Base-by-base conservation (phyloP, 2,888 invertebrate species). In the Willowsia nigromaculata region DNA sequence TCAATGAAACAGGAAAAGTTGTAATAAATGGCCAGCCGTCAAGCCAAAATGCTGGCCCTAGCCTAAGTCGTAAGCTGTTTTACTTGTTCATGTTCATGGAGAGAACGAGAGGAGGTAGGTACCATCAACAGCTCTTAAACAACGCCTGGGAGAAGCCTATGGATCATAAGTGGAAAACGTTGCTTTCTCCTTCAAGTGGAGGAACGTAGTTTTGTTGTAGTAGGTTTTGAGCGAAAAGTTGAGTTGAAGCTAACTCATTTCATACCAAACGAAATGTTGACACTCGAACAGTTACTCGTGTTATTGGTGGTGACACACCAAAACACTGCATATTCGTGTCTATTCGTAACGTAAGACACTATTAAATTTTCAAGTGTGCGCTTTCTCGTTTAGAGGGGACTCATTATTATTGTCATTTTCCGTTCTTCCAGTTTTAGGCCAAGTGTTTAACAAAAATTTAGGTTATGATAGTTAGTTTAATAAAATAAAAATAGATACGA, bases 291-390 rank as follows among this genome's bases (percentile, higher is more conserved):
- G 68, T 37, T 68, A 18, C 18, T 68, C n/a, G 68, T 68, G 50
- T 47, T 47, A 47, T 47, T 47, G 65, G 65, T 68, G 68, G 37
- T 68, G 68, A 68, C 68, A 68, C 68, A 68, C 33, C 68, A 68
- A 68, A 68, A 62, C 25, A 62, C 62, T 62, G 27, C n/a, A n/a
- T 68, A 2, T 1, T 68, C 15, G 68, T 37, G 33, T 68, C 33
- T 33, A 37, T 3, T n/a, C n/a, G n/a, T n/a, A n/a, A n/a, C n/a
- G n/a, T n/a, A n/a, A n/a, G n/a, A n/a, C n/a, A n/a, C n/a, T n/a
- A 68, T 68, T 68, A 68, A 68, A 68, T 68, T 68, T 68, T 68
- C 68, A 68, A 68, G 68, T 68, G 68, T 68, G 13, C 18, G 33
- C 11, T 30, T 68, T 37, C 59, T 27, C 59, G 5, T 27, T 25